A percentile compares a stretch with the other conserved stretches of the same genome.
Conservation (phyloP, 2,113 vertebrate species). For the Gila orcuttii region DNA sequence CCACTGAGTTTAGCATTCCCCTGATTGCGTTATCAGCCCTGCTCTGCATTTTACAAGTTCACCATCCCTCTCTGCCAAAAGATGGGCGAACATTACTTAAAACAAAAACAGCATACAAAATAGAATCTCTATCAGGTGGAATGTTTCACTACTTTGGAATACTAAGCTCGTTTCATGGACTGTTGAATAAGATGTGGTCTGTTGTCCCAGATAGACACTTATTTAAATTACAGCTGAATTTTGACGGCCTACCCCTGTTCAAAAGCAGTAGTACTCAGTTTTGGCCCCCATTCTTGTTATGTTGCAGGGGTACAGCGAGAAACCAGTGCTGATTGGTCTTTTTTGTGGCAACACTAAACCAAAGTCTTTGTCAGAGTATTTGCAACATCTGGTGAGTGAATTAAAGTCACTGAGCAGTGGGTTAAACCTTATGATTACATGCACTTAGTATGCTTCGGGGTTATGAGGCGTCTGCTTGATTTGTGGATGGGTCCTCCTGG, state of each 20-base stretch:
- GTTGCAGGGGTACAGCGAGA: constrained; percentile 25
- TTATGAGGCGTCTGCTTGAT: constrained; percentile 28
- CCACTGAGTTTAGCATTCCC: background rate
- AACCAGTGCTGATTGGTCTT: background rate
- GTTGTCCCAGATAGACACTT: background rate
- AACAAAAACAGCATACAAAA: no score
- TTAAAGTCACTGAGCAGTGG: constrained; percentile 22
- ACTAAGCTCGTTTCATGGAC: background rate
- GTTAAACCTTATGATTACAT: constrained; percentile 40
- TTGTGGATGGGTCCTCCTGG: constrained; percentile 29
- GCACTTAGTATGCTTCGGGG: constrained; percentile 39
- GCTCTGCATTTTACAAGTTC: background rate
- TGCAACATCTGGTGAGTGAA: constrained; percentile 25
- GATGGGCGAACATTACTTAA: no score
- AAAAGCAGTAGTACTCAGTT: background rate
- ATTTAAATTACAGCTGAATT: background rate
- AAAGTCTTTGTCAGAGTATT: constrained; percentile 24
- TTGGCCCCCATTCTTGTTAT: constrained; percentile 8
- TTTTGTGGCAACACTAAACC: background rate
- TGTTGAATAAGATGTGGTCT: background rate
- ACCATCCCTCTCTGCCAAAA: constrained; percentile 2
- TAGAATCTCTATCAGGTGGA: no score
- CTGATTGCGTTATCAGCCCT: background rate
- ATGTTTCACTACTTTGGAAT: background rate
- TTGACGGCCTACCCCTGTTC: background rate